phyloP scores from a whole-genome alignment of 2,113 vertebrate genomes.

The Danionella cerebrum region DNA sequence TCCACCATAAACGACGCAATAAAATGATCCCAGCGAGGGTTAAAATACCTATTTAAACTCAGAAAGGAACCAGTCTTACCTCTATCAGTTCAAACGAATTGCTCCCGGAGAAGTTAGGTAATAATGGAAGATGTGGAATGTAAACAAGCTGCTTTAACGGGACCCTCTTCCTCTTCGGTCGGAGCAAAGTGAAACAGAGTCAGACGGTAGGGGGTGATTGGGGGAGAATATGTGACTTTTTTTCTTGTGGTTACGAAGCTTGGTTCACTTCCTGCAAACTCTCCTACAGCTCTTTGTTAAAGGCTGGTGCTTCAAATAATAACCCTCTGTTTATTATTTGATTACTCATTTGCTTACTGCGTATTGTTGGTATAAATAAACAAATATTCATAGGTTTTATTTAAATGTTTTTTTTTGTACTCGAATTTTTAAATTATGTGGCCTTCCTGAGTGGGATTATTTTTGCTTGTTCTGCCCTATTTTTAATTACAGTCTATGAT shows the following conservation, averaged over 20 bases:
- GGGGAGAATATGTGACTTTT: not conserved
- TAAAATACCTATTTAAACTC: not conserved
- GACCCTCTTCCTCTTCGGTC: not conserved
- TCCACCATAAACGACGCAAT: not conserved
- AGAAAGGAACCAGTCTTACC: not conserved
- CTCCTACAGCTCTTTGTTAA: no score
- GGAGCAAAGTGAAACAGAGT: not conserved
- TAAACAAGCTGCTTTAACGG: not conserved
- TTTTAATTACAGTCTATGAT: no score
- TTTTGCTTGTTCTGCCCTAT: no score
- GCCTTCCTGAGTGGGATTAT: no score
- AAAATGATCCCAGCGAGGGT: not conserved
- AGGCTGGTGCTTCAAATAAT: not conserved
- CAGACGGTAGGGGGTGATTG: not conserved
- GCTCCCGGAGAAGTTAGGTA: not conserved
- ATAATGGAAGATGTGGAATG: not conserved
- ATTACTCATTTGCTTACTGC: no score
- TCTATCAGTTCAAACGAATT: not conserved
- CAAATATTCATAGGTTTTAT: no score
- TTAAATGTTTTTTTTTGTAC: no score
- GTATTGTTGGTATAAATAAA: no score
- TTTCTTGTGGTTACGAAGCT: not conserved
- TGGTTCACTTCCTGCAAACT: not conserved
- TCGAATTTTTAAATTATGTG: no score
- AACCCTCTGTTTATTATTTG: not conserved